Base-by-base conservation (phyloP, 1,140 invertebrate genomes). In the Leptinotarsa texana region DNA sequence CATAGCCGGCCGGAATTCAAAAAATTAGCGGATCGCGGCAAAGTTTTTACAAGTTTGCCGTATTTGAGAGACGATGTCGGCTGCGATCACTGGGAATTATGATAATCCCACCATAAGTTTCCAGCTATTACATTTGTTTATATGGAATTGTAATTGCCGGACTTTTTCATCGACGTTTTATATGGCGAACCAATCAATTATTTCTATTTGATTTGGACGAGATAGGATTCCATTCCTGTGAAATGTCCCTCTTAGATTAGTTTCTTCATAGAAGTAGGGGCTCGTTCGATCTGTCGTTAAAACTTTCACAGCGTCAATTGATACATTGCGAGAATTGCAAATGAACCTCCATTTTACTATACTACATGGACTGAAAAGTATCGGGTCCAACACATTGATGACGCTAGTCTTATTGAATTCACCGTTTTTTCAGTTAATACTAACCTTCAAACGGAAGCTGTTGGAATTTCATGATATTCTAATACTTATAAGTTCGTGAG, bases 1-100 rank as follows among this genome's bases (percentile, higher is more conserved):
- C 74, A 75, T 75, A 71, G 74, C 63, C 63, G 21, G 42, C 21
- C 63, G 68, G 74, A 72, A 75, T 75, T 75, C 62, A 24, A 75
- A 75, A 75, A 75, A 75, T 75, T 65, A 57, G 51, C 27, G 63
- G 33, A 42, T 42, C 33, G 33, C 33, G 33, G 33, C 33, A 42
- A 24, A 24, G 21, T 65, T 65, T 65, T 65, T 65, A 65, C 63
- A 18, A 33, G n/a, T 33, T 65, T 15, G 63, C 63, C 63, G 3
- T 65, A 13, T 65, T 65, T 65, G 63, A 15, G 63, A 13, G 13
- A 65, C 63, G 8, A 24, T 65, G 63, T 22, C 63, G 63, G 63
- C 21, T 8, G 21, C 27, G 21, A 21, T 65, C 63, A 65, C 63
- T 65, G 27, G 2, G 21, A 65, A 21, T 65, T 65, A 24, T 65